Evolutionary conservation across 2,797 vertebrate genomes (phyloP).

Genomic region (Coregonus sp.): DNA sequence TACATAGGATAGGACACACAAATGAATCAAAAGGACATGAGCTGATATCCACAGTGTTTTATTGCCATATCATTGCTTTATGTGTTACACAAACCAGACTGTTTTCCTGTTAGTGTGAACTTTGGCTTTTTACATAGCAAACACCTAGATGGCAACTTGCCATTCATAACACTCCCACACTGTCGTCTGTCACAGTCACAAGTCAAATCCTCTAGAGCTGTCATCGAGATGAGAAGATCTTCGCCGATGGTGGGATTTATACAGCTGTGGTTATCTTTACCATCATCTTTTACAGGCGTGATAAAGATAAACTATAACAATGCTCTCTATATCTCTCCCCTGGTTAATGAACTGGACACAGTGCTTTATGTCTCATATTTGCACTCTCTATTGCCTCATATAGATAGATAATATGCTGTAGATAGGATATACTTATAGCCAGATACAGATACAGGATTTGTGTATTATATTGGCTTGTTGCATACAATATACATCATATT

Average conservation of each 20-base stretch:
- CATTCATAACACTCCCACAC: neutral
- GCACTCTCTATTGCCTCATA: neutral
- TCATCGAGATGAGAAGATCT: neutral
- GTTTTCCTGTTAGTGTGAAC: neutral
- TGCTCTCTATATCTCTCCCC: neutral
- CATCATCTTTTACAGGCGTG: neutral
- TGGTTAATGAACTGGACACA: neutral
- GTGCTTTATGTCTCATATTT: neutral
- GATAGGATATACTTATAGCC: no score
- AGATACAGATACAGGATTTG: no score
- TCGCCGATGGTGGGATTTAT: neutral
- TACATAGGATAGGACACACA: no score
- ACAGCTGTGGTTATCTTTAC: conserved; percentile 1
- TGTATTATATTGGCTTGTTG: no score
- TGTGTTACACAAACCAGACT: neutral
- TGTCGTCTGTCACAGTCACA: neutral
- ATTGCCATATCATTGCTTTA: no score
- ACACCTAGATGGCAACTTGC: neutral
- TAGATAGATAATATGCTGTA: neutral
- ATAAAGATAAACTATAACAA: neutral
- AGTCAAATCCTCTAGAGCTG: neutral
- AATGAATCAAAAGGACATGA: no score
- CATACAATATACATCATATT: no score
- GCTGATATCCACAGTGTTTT: no score
- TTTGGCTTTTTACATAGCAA: neutral